Evolutionary conservation across 2,797 vertebrate species (phyloP).

Genomic region (Enteromius thamalakanensis): DNA sequence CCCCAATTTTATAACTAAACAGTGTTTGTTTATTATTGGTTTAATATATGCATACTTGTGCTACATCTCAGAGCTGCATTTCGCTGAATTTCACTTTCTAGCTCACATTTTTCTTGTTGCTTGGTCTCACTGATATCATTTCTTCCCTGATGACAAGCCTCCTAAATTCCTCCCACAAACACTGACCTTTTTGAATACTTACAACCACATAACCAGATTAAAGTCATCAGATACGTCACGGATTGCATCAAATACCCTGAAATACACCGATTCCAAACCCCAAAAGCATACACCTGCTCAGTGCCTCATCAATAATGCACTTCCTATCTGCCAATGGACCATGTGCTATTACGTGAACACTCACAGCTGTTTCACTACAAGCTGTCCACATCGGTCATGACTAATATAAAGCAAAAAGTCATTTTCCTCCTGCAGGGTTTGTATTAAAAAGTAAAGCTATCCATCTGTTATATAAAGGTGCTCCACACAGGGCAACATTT

Average conservation of each 20-base stretch:
- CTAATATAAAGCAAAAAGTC: conserved; percentile 42
- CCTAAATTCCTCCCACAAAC: conserved; percentile 32
- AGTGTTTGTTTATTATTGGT: neutral
- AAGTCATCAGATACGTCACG: neutral
- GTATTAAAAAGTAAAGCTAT: conserved; percentile 48
- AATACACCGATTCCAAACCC: conserved; percentile 30
- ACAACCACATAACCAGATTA: neutral
- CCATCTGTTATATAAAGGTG: conserved; percentile 41
- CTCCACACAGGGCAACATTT: conserved; percentile 39
- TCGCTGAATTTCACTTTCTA: neutral
- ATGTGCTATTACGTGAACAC: neutral
- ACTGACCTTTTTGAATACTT: conserved; percentile 25
- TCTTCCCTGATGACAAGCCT: conserved; percentile 40
- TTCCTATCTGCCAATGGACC: conserved; percentile 34
- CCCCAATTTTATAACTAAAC: neutral
- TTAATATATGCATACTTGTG: neutral
- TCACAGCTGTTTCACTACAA: conserved; percentile 46
- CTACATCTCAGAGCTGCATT: neutral
- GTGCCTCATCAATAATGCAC: conserved; percentile 59
- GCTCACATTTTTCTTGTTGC: conserved; percentile 10
- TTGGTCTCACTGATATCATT: conserved; percentile 40
- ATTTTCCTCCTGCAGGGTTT: conserved; percentile 51
- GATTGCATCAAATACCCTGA: conserved; percentile 11
- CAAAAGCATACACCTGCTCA: conserved; percentile 50
- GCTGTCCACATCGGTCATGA: conserved; percentile 42